These are phyloP conservation scores for Pteropus rufus DNA, from an alignment of 2,797 vertebrate species.

Conservation along the genomic window DNA sequence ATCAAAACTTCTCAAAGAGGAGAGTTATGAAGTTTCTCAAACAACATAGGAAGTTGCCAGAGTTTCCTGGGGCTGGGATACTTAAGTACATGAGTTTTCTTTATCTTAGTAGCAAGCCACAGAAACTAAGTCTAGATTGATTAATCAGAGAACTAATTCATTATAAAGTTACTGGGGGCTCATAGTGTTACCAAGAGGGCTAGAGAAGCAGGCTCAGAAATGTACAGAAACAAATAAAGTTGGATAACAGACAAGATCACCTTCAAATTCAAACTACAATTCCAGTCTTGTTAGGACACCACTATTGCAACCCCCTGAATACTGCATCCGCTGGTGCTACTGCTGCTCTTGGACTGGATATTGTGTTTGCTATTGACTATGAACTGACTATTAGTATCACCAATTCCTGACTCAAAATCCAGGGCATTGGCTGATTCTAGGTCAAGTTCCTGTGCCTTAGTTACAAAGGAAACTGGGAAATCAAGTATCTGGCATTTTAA, in stretches of 20 bases:
- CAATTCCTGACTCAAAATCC: background rate
- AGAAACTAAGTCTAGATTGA: background rate
- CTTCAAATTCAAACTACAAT: background rate
- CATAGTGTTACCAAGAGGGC: background rate
- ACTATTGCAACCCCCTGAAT: accelerated
- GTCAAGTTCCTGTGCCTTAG: background rate
- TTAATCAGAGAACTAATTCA: background rate
- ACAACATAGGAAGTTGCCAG: background rate
- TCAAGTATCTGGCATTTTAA: background rate
- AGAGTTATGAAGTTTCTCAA: background rate
- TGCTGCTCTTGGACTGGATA: background rate
- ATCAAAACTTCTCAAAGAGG: background rate
- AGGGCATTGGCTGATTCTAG: background rate
- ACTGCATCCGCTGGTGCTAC: accelerated
- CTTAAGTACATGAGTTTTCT: background rate
- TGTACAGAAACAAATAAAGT: background rate
- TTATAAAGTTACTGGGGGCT: background rate
- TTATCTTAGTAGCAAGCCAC: background rate
- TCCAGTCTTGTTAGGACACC: background rate
- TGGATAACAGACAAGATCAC: background rate
- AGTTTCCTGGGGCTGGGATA: background rate
- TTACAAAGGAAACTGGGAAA: background rate
- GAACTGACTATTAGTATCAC: background rate
- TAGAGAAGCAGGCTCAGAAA: background rate
- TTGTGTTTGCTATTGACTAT: background rate